Evolutionary conservation across 2,888 invertebrate genomes (phyloP).

Genomic region (Sericinus montela): DNA sequence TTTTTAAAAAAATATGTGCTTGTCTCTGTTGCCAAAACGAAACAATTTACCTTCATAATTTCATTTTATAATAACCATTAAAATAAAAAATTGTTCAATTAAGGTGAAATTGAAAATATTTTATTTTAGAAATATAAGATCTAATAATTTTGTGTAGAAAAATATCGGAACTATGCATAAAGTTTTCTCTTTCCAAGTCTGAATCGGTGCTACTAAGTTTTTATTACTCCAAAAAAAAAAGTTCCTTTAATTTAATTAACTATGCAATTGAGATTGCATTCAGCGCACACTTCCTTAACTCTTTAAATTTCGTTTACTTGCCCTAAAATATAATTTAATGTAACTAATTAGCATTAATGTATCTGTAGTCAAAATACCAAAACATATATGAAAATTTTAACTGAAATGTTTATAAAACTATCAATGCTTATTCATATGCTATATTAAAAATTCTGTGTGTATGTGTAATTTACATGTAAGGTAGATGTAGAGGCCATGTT

Average conservation of each 20-base stretch:
- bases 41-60: neutral
- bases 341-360: neutral
- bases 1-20: too few species aligned
- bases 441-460: neutral
- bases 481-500: neutral
- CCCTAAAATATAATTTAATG: neutral
- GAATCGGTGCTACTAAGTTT: conserved; percentile 7
- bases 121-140: neutral
- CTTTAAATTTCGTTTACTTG: neutral
- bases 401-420: neutral
- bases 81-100: conserved; percentile 1
- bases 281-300: neutral
- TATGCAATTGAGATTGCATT: neutral
- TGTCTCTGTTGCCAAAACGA: neutral
- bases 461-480: neutral
- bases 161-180: neutral
- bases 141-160: neutral
- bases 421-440: neutral
- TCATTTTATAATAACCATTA: too few species aligned
- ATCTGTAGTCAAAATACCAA: neutral
- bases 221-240: neutral
- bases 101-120: neutral
- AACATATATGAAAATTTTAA: neutral
- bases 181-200: conserved; percentile 3
- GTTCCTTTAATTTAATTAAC: conserved; percentile 4